Evolutionary conservation across 1,140 invertebrate genomes (phyloP).

Genomic region (Drosophila ohnishii): DNA sequence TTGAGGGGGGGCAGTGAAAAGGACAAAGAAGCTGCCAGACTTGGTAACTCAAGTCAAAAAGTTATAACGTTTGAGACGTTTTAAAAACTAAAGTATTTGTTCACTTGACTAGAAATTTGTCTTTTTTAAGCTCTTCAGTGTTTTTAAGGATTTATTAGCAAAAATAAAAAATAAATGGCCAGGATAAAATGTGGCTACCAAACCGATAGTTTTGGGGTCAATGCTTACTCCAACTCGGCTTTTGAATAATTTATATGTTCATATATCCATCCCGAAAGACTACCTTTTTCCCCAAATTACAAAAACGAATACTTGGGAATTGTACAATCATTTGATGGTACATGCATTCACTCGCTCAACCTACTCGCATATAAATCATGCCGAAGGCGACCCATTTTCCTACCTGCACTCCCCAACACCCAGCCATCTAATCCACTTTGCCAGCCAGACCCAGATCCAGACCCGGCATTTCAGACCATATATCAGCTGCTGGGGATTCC

Average conservation of each 20-base stretch:
- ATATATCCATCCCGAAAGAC: not conserved
- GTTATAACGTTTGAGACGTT: slow-evolving; percentile 31
- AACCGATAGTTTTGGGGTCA: not conserved
- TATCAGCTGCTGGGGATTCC: slow-evolving; percentile 34
- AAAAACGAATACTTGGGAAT: not conserved
- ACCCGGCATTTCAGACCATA: slow-evolving; percentile 32
- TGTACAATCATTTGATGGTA: not conserved
- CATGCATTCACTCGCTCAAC: slow-evolving; percentile 2
- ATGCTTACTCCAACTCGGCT: not conserved
- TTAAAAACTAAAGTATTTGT: slow-evolving; percentile 31
- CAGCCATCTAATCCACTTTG: slow-evolving; percentile 40
- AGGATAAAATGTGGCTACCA: not conserved
- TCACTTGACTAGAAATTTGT: not conserved
- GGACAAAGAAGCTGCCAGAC: slow-evolving; percentile 2
- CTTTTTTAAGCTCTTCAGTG: too few species aligned
- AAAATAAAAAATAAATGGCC: too few species aligned
- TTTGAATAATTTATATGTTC: slow-evolving; percentile 4
- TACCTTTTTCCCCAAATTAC: not conserved
- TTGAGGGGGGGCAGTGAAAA: not conserved
- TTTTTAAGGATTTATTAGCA: too few species aligned
- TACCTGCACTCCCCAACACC: slow-evolving; percentile 9
- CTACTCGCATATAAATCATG: slow-evolving; percentile 41
- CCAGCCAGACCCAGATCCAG: slow-evolving; percentile 27
- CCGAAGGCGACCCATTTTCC: slow-evolving; percentile 41
- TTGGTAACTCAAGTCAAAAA: slow-evolving; percentile 24